phyloP scores from a whole-genome alignment of 37 sponge, comb jelly and placozoan genomes.

The Hexactinellida sp. region DNA sequence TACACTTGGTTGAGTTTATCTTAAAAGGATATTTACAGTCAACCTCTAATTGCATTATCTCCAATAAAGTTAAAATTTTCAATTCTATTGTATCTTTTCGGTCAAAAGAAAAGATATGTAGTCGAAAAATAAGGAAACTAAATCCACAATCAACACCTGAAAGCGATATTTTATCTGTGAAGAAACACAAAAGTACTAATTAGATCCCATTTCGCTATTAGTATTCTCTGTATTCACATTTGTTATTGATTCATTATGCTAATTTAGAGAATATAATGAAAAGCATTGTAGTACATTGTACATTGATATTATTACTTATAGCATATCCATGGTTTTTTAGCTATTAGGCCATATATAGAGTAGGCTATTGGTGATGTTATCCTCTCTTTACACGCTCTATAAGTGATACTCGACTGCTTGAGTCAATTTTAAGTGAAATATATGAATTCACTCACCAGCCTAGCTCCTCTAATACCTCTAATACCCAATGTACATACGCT shows the following conservation, averaged over 20 bases:
- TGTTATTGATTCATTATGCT: background rate
- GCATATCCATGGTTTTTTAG: background rate
- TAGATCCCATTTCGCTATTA: background rate
- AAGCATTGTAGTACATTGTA: background rate
- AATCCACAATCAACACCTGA: background rate
- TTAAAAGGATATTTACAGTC: background rate
- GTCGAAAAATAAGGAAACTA: background rate
- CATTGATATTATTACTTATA: background rate
- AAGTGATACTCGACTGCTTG: too few relatives aligned
- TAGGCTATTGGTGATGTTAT: too few relatives aligned
- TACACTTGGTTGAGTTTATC: background rate
- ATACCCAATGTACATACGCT: too few relatives aligned
- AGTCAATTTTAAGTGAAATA: too few relatives aligned
- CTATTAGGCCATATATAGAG: background rate
- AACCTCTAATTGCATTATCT: background rate
- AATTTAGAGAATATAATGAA: background rate
- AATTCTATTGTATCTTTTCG: background rate
- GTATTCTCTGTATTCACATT: too few relatives aligned
- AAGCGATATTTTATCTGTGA: background rate
- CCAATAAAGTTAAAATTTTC: background rate
- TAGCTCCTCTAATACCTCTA: too few relatives aligned
- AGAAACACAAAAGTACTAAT: background rate
- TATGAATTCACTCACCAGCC: too few relatives aligned
- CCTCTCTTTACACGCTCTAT: too few relatives aligned
- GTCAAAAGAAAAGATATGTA: background rate